Evolutionary conservation across 1,140 invertebrate genomes (phyloP).

Genomic region (Delia radicum): DNA sequence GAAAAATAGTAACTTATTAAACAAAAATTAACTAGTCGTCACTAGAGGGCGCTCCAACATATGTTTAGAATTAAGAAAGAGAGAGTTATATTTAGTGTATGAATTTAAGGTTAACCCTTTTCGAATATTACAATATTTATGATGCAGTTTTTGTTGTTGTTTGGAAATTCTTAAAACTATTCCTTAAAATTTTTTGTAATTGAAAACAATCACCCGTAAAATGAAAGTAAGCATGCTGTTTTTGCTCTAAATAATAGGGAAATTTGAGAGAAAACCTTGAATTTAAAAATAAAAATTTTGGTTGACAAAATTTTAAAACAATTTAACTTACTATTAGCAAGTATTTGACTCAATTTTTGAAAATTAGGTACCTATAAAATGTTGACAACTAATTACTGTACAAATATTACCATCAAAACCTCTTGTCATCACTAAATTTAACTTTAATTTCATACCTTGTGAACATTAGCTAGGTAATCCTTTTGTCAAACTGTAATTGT

Average conservation of each 20-base stretch:
- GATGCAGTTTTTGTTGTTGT: background rate
- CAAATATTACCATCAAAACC: background rate
- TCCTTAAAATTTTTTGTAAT: background rate
- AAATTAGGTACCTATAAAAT: background rate
- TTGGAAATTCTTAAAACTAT: background rate
- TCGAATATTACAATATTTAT: background rate
- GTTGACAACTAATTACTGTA: constrained; percentile 4
- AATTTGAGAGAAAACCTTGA: background rate
- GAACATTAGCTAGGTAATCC: background rate
- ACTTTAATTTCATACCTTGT: background rate
- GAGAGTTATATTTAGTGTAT: background rate
- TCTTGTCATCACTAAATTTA: background rate
- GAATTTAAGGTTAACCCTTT: background rate
- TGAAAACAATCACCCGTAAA: background rate
- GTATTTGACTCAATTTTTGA: background rate
- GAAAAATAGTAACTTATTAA: too few species aligned
- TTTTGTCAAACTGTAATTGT: background rate
- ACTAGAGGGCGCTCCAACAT: background rate
- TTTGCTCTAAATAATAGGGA: background rate
- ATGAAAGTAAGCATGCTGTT: background rate
- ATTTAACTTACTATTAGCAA: constrained; percentile 20
- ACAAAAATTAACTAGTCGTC: too few species aligned
- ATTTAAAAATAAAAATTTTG: background rate
- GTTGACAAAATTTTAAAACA: background rate
- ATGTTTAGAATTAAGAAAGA: too few species aligned